Evolutionary conservation across 2,113 vertebrate species (phyloP).

Genomic region (Menura novaehollandiae): DNA sequence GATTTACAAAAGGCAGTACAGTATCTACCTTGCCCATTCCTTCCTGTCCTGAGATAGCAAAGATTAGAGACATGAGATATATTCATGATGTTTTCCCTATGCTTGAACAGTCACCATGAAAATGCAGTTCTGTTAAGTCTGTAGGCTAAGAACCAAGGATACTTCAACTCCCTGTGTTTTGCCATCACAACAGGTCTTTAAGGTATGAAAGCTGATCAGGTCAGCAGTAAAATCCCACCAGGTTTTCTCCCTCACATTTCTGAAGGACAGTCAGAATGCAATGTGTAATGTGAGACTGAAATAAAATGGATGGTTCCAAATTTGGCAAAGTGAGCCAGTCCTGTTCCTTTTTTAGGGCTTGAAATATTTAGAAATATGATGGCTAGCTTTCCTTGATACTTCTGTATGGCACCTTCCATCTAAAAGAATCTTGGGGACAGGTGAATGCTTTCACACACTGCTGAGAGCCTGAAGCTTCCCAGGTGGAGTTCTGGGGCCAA

Average conservation of each 20-base stretch:
- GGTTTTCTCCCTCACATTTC: background rate
- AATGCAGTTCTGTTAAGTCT: background rate
- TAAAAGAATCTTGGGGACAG: background rate
- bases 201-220: background rate
- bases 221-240: background rate
- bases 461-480: background rate
- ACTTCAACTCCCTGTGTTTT: background rate
- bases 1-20: background rate
- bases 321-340: background rate
- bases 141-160: background rate
- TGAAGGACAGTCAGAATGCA: background rate
- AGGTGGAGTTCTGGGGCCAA: background rate
- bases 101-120: background rate
- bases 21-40: background rate
- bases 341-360: background rate
- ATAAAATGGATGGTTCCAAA: background rate
- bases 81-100: background rate
- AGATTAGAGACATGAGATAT: background rate
- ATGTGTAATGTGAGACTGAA: background rate
- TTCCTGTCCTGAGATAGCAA: constrained; percentile 26
- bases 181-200: background rate
- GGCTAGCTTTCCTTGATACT: background rate
- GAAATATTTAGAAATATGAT: background rate
- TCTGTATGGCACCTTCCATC: background rate
- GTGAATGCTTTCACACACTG: background rate